A percentile compares a stretch with the other conserved stretches of the same genome.
Evolutionary conservation across 2,797 vertebrate genomes (phyloP).

Genomic region (Enteromius argenteus): DNA sequence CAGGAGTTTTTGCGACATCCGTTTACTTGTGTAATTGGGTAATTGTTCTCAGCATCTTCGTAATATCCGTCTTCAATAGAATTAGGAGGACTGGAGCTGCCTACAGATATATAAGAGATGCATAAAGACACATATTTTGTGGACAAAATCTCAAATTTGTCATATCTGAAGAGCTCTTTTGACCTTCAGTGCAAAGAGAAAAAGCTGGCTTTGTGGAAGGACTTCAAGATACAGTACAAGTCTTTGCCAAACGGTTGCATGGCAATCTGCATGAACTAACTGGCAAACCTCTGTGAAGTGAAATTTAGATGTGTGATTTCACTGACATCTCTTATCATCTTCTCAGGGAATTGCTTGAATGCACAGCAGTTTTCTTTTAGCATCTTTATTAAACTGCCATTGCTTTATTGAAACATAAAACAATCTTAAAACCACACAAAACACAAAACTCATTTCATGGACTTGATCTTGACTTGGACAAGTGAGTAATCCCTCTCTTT

Average conservation of each 20-base stretch:
- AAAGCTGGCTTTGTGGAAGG: background rate
- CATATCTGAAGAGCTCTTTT: background rate
- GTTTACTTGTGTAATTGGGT: conserved; percentile 87
- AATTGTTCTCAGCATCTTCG: conserved; percentile 94
- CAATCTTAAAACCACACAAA: background rate
- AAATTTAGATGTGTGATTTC: background rate
- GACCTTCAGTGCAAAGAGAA: background rate
- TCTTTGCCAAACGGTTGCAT: background rate
- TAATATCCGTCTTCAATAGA: conserved; percentile 94
- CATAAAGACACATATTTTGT: background rate
- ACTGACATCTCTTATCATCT: background rate
- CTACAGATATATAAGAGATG: conserved; percentile 69
- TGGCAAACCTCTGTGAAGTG: background rate
- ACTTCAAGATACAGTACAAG: background rate
- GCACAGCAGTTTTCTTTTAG: background rate
- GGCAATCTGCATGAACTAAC: background rate
- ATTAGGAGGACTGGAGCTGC: conserved; percentile 90
- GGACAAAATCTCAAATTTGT: background rate
- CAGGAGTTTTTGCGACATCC: conserved; percentile 93
- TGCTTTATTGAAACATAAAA: background rate
- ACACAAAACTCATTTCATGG: background rate
- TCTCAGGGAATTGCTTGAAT: background rate
- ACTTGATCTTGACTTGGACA: background rate
- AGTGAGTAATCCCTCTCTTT: background rate
- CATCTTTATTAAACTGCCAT: background rate